Base-by-base conservation (phyloP, 2,113 vertebrate genomes). In the Phrynocephalus versicolor region DNA sequence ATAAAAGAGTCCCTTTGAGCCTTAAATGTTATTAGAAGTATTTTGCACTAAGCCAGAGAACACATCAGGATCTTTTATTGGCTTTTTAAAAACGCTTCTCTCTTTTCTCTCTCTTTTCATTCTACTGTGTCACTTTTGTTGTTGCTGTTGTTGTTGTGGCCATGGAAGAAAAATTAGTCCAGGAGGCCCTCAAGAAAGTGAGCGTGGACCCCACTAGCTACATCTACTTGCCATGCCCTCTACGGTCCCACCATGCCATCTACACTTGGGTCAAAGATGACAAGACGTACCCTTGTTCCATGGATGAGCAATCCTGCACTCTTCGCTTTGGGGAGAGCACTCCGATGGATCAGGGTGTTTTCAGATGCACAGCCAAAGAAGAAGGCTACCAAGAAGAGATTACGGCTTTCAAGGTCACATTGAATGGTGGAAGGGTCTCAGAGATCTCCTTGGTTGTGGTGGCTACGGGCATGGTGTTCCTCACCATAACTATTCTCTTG, bases 261-360 rank as follows among this genome's bases (percentile, higher is more conserved):
- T 97, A 97, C 78, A 96, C 94, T 74, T 97, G 97, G 97, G 96
- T 96, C 87, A 97, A 96, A 79, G 97, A 97, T 85, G 94, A 96
- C 77, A 94, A 91, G 91, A 93, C 89, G 67, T 97, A 97, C 86
- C 94, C 96, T 6, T 97, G 97, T 90, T 85, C 95, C 70, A 95
- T 97, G 92, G 94, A 95, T 1, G 96, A 96, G 45, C 95, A 96
- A 87, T 97, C 96, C 79, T 97, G 97, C 64, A 94, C 97, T 30
- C 94, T 97, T 85, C 96, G 95, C 2, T 96, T 96, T 0, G 89
- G 89, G 0, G 81, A 95, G 0, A 92, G 95, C 65, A 90, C 93
- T 21, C 97, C 97, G 1, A 93, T 97, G 37, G 96, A 92, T 62
- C 94, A 96, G 23, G 97, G 97, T 0, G 90, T 97, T 71, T 97